Evolutionary conservation across 30 jellyfish, hydroid and myxozoan species (phyloP).

Genomic region (Pelagia noctiluca): DNA sequence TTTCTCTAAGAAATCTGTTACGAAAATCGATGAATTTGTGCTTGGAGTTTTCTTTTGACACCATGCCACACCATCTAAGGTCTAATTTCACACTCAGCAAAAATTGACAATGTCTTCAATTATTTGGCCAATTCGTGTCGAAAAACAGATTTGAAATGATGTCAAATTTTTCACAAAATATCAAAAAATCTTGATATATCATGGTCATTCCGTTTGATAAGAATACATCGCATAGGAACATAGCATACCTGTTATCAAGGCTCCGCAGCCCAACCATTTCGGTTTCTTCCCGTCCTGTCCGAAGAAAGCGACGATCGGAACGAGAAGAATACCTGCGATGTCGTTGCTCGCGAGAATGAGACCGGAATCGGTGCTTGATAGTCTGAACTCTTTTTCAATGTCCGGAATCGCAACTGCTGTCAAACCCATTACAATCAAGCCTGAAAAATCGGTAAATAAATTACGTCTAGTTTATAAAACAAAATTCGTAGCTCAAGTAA

Average conservation of each 20-base stretch:
- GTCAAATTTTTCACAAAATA: too few species aligned
- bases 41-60: too few species aligned
- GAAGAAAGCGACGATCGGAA: constrained; percentile 83
- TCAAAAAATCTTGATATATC: too few species aligned
- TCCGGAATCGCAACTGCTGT: constrained; percentile 68
- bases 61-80: too few species aligned
- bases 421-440: constrained; percentile 68
- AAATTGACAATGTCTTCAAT: too few species aligned
- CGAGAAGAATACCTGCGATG: constrained; percentile 82
- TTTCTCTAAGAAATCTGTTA: too few species aligned
- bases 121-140: too few species aligned
- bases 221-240: background rate
- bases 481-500: too few species aligned
- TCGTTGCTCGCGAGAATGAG: constrained; percentile 84
- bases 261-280: constrained; percentile 81
- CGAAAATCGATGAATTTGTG: too few species aligned
- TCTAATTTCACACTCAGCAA: too few species aligned
- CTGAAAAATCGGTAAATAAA: background rate
- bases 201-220: too few species aligned
- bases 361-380: constrained; percentile 81
- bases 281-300: constrained; percentile 85
- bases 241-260: constrained; percentile 70
- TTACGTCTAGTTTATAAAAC: background rate
- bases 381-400: constrained; percentile 90
- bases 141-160: too few species aligned